Evolutionary conservation across 2,113 vertebrate genomes (phyloP), one percentile per base, ranked within the genome.

Genomic region (Daboia siamensis): DNA sequence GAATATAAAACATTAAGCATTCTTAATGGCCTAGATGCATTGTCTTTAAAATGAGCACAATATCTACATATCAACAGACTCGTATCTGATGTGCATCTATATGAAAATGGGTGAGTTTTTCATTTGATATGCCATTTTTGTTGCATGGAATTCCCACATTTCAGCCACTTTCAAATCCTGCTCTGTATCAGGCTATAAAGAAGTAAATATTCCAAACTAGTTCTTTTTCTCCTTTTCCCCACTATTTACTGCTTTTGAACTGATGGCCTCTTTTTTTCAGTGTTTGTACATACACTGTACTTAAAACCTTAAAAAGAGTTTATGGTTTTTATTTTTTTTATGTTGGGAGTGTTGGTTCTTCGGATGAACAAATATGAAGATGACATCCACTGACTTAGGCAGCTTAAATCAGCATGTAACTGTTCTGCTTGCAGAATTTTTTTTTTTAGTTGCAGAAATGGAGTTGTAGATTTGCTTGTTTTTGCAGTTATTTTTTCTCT

Each of bases 1-100:
- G 89, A 97, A 96, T 95, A 93, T 93, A 96, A 96, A 96, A 93
- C 95, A 39, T 93, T 95, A 93, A 89, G 69, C 89, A 89, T 96
- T 94, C 89, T 94, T 93, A 93, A 95, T 97, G 93, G 93, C 95
- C 93, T 95, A 86, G 46, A 94, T 93, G 96, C 93, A 90, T 95
- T 91, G 69, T 88, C 44, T 55, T 93, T 94, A 93, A 96, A 93
- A 94, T 89, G 85, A 93, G n/a, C 33, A 5, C 52, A 91, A 13
- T 93, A 3, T 93, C 86, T 48, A 20, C 93, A 94, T 93, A 80
- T 90, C 61, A 93, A 0, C 87, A 94, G 52, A 52, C 55, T 11
- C 55, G 0, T 54, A 69, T 51, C 85, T 90, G 90, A 51, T 93
- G 56, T 94, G 29, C 85, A 46, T 94, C 69, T 92, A 3, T 90